Conservation (phyloP, 35 echinoderm and acorn worm genomes). For the Patiria miniata region DNA sequence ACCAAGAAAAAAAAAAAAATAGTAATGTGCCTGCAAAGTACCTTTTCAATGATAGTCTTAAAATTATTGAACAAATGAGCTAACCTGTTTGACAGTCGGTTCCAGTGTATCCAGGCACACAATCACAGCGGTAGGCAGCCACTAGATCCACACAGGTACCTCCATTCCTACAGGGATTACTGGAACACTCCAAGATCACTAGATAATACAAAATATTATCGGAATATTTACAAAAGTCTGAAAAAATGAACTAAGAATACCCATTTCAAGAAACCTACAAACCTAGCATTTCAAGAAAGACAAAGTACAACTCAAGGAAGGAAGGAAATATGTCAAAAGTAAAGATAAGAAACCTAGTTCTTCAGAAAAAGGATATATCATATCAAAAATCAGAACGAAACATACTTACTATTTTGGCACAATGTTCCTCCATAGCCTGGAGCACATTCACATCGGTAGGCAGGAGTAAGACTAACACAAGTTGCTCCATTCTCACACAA, state of each 20-base stretch:
- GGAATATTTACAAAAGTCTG: background rate
- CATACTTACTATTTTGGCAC: conserved; percentile 21
- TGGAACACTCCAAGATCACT: conserved; percentile 23
- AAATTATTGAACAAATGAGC: background rate
- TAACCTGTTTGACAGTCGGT: conserved; percentile 17
- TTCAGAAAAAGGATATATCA: too few species aligned
- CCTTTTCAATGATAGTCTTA: background rate
- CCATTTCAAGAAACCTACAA: too few species aligned
- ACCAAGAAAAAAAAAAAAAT: background rate
- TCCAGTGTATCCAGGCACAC: conserved; percentile 19
- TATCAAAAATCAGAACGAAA: too few species aligned
- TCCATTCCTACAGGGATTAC: conserved; percentile 36
- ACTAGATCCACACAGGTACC: conserved; percentile 22
- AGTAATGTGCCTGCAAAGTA: background rate
- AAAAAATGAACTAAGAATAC: background rate
- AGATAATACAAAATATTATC: too few species aligned
- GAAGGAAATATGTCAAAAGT: too few species aligned
- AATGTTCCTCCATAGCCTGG: conserved; percentile 26
- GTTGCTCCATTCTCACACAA: conserved; percentile 72
- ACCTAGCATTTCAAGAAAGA: too few species aligned
- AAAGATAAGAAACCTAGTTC: too few species aligned
- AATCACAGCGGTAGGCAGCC: conserved; percentile 13
- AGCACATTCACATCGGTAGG: conserved; percentile 48
- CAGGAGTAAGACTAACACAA: conserved; percentile 25
- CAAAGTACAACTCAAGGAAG: too few species aligned